Evolutionary conservation across 2,113 vertebrate species (phyloP), one percentile per base, ranked within the genome.

Genomic region (Catagonus wagneri): DNA sequence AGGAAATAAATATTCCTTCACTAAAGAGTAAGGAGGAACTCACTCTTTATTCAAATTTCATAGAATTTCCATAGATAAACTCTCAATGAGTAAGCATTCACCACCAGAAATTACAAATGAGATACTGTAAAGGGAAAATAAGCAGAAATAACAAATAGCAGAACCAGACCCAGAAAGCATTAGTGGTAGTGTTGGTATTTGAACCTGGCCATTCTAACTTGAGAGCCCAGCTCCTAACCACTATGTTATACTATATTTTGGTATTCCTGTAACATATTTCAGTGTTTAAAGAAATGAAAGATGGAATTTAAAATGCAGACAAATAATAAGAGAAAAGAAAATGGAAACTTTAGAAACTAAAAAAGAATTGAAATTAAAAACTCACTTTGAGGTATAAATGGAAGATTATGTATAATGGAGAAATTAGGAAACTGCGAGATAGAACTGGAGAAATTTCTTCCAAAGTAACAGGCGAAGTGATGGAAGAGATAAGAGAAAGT

Each of bases 291-390:
- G 14, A 69, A 84, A 81, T 78, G 52, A 80, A 87, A 66, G 56
- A 61, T 52, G 29, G 23, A 50, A 95, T 68, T 80, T 92, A 83
- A 90, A 88, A 83, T 58, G 3, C 11, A 63, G 83, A 14, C n/a
- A 50, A 80, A 91, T 29, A 83, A 71, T 74, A 32, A 71, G 34
- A 71, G 52, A 79, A 78, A 29, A 89, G 50, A 3, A 74, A 91
- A 72, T 6, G 5, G 36, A 63, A n/a, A n/a, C 11, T 85, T 22
- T 56, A 91, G 50, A 91, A 86, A 36, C 44, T 39, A 50, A 52
- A 83, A 88, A 34, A 44, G 4, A 44, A 92, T 44, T 50, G 20
- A 84, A 90, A 19, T 93, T 65, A 60, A 90, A 89, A 75, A 79
- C 7, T 85, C 14, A 90, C 20, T 69, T 71, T 36, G n/a, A 29